These are phyloP conservation scores for Acronicta psi DNA, from an alignment of 2,888 invertebrate species.

Conservation along the genomic window DNA sequence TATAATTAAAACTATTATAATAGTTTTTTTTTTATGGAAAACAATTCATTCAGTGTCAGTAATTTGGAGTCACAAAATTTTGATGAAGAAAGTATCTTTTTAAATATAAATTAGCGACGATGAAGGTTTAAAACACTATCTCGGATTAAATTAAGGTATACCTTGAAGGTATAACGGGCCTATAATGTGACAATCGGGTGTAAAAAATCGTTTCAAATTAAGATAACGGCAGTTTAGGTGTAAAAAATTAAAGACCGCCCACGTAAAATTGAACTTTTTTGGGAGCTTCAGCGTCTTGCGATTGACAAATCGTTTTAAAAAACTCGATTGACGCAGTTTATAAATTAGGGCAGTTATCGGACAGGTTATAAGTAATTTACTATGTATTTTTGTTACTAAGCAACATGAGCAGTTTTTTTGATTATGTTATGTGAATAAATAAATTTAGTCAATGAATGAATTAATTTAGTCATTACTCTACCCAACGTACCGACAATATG, in stretches of 20 bases:
- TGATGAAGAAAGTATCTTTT: no score
- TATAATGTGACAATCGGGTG: not conserved
- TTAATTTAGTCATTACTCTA: no score
- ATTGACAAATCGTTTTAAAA: conserved; percentile 12
- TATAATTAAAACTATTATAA: no score
- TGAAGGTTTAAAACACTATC: not conserved
- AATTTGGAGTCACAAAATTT: no score
- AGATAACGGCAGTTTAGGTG: not conserved
- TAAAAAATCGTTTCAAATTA: not conserved
- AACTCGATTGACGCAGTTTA: conserved; percentile 18
- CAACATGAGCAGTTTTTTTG: no score
- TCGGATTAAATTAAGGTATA: not conserved
- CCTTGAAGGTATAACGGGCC: not conserved
- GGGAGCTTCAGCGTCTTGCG: not conserved
- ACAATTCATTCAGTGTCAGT: no score
- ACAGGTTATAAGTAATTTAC: no score
- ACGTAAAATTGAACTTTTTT: not conserved
- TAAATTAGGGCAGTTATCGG: not conserved
- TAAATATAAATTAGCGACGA: not conserved
- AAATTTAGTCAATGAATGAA: no score
- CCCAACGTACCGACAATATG: no score
- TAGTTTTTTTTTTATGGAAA: no score
- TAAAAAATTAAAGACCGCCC: not conserved
- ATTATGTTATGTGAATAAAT: no score
- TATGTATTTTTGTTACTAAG: no score